phyloP scores from a whole-genome alignment of 1,140 invertebrate genomes.

The Orius insidiosus region DNA sequence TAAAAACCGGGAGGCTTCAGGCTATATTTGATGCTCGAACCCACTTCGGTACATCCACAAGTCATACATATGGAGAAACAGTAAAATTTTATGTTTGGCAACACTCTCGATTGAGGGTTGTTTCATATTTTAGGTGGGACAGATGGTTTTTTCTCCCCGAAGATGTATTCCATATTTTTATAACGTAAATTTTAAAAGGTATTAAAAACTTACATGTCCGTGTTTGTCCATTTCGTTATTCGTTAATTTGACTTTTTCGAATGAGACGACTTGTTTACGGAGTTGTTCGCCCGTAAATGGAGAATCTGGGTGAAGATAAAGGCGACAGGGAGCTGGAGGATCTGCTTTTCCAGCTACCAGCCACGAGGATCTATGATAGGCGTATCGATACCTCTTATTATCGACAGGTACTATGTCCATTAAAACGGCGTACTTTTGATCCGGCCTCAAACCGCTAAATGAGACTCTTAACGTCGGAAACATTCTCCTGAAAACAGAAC shows the following conservation, averaged over 20 bases:
- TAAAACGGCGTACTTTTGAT: constrained; percentile 71
- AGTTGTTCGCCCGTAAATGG: constrained; percentile 93
- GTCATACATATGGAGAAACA: constrained; percentile 19
- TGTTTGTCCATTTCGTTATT: constrained; percentile 97
- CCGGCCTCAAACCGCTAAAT: constrained; percentile 66
- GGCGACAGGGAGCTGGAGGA: constrained; percentile 79
- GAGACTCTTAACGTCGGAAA: constrained; percentile 91
- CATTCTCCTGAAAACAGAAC: constrained; percentile 68
- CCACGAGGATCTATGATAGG: constrained; percentile 96
- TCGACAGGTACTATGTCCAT: constrained; percentile 95
- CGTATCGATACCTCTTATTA: constrained; percentile 95
- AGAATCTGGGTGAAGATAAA: constrained; percentile 94
- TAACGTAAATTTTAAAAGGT: too few species aligned
- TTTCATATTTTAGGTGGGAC: constrained; percentile 15
- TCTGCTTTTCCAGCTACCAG: constrained; percentile 96
- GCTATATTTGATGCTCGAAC: constrained; percentile 10
- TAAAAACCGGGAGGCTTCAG: constrained; percentile 2
- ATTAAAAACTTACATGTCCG: constrained; percentile 21
- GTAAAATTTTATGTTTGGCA: constrained; percentile 19
- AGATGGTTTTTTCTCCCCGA: background rate
- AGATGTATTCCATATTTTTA: too few species aligned
- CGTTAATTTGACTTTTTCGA: constrained; percentile 98
- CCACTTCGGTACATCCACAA: constrained; percentile 14
- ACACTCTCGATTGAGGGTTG: constrained; percentile 8
- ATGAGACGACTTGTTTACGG: constrained; percentile 91